Evolutionary conservation across 2,797 vertebrate species (phyloP).

Genomic region (Erithacus rubecula): DNA sequence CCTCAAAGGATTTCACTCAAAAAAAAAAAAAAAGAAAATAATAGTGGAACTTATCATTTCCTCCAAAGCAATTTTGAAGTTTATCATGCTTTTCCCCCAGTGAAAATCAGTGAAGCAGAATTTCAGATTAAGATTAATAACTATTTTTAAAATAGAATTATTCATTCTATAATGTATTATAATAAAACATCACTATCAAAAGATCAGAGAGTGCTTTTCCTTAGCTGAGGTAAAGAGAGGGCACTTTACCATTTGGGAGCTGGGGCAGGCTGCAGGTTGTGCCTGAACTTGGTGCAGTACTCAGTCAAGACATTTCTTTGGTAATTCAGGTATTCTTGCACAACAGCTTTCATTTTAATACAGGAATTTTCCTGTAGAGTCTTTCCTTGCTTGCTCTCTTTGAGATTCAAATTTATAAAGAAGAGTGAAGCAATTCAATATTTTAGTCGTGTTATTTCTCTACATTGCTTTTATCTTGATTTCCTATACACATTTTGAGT

Average conservation of each 20-base stretch:
- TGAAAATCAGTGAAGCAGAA: neutral
- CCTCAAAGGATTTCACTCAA: neutral
- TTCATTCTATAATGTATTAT: neutral
- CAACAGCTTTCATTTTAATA: neutral
- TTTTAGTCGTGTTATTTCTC: neutral
- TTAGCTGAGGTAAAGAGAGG: neutral
- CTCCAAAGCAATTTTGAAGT: neutral
- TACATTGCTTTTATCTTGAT: neutral
- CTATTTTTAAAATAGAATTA: neutral
- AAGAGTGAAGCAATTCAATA: neutral
- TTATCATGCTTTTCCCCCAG: neutral
- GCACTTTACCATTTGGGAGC: neutral
- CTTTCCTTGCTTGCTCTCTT: neutral
- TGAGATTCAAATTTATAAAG: neutral
- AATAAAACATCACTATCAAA: neutral
- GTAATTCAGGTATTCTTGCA: neutral
- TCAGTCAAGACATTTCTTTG: neutral
- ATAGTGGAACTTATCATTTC: neutral
- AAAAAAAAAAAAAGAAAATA: neutral
- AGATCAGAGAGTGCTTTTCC: neutral
- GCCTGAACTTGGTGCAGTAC: neutral
- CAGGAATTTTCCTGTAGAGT: neutral
- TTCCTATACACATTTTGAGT: neutral
- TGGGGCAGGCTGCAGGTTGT: neutral
- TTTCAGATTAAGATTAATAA: neutral